A percentile compares a stretch with the other conserved stretches of the same genome.
Conservation (phyloP, 2,113 vertebrate genomes). For the Phylloscopus trochiloides region DNA sequence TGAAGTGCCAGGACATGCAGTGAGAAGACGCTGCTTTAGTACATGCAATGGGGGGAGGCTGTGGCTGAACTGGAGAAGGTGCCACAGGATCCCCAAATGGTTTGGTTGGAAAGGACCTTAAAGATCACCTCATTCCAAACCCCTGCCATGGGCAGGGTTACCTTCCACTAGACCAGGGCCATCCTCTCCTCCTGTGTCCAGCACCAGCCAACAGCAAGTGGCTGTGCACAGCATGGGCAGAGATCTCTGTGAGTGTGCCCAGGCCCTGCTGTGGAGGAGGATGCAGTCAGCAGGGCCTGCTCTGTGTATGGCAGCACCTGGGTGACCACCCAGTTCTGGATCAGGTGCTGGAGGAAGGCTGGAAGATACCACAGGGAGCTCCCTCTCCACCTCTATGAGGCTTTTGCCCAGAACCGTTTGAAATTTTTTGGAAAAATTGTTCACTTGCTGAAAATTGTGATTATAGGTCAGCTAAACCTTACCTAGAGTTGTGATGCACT, state of each 20-base stretch:
- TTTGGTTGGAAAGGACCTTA: neutral
- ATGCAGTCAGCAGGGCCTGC: neutral
- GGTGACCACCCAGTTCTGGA: neutral
- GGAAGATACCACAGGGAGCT: neutral
- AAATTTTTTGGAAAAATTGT: neutral
- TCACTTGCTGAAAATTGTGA: neutral
- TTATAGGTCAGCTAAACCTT: neutral
- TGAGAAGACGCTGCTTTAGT: neutral
- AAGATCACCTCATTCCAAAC: neutral
- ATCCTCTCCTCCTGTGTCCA: neutral
- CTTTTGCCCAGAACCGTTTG: neutral
- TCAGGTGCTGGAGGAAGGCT: neutral
- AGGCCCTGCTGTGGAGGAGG: neutral
- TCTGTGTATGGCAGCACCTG: fast-evolving
- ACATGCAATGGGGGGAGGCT: neutral
- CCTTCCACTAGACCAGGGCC: neutral
- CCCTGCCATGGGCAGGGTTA: neutral
- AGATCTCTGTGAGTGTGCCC: neutral
- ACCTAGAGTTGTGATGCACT: neutral
- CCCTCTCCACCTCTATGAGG: neutral
- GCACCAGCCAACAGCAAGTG: neutral
- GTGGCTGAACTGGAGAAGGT: neutral
- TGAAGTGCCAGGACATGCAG: fast-evolving
- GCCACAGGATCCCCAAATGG: neutral
- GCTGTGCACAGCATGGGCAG: neutral